Evolutionary conservation across 2,797 vertebrate genomes (phyloP).

Genomic region (Cygnus olor): DNA sequence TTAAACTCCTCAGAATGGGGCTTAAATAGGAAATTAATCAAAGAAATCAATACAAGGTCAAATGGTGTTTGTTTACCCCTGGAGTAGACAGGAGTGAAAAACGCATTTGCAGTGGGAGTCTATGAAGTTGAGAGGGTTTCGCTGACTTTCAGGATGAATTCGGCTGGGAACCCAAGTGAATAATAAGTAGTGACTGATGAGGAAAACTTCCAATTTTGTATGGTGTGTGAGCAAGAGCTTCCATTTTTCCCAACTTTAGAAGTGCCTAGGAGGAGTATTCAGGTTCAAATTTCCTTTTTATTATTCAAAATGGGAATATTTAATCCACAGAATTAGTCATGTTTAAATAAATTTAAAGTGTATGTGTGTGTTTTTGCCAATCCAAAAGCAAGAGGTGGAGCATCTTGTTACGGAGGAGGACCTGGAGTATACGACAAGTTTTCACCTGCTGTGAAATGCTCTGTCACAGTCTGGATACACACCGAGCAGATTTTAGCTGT

Average conservation of each 20-base stretch:
- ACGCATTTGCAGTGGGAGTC: neutral
- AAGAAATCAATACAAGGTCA: constrained; percentile 50
- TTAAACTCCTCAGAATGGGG: constrained; percentile 5
- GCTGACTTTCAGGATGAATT: constrained; percentile 27
- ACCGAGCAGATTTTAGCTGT: neutral
- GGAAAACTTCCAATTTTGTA: neutral
- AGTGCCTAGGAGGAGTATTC: fast-evolving
- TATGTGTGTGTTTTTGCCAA: neutral
- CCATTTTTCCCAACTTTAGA: neutral
- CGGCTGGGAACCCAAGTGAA: neutral
- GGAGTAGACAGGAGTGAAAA: neutral
- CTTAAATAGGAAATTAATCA: constrained; percentile 37
- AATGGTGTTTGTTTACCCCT: constrained; percentile 22
- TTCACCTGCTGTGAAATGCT: neutral
- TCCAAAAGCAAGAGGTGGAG: neutral
- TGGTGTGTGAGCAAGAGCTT: neutral
- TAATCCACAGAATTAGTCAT: neutral
- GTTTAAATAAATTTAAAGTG: neutral
- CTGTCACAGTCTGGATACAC: neutral
- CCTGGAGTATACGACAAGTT: neutral
- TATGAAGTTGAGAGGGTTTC: constrained; percentile 19
- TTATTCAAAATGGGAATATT: neutral
- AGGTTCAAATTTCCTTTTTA: neutral
- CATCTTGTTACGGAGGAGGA: neutral
- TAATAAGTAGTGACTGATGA: neutral